Base-by-base conservation (phyloP, 2,113 vertebrate genomes). In the Lophotis ruficrista region DNA sequence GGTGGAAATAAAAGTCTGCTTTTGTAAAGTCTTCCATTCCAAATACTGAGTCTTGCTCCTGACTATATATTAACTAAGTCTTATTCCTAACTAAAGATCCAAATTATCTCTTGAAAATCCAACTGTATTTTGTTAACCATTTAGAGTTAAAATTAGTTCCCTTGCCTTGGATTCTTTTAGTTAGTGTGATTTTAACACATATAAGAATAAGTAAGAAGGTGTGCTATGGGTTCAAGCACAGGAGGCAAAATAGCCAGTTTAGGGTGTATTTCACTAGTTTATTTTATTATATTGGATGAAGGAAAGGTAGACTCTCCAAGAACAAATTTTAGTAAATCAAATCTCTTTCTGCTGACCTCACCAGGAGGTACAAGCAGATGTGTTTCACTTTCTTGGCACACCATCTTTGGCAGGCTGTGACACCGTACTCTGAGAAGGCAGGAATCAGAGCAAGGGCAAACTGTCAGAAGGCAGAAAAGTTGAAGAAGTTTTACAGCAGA, bases 371-470 rank as follows among this genome's bases (percentile, higher is more conserved):
- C 12, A 72, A 76, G 78, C 84, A 87, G 87, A 93, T 85, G 75
- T 41, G 45, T 57, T 90, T 47, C 37, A 33, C 47, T 93, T 83
- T 91, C 82, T 88, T 94, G 87, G 90, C 78, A 73, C 58, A 54
- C 37, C n/a, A 19, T 35, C 57, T 76, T 50, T 90, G 82, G 53
- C 82, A 94, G 84, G 27, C 84, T 94, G 18, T 75, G 76, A 83
- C 23, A 61, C 10, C 0, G 6, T 28, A 22, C 28, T 47, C 17
- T 31, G 66, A 58, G 73, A 88, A 93, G 64, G 50, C 47, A 88
- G 62, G 47, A 96, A 73, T 83, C 58, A 70, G 54, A 93, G 51
- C 71, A 96, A 95, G 68, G 88, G 51, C 87, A 96, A 92, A 87
- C 33, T 68, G 60, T 81, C 76, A 92, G 56, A 89, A 87, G 96